Evolutionary conservation across 64 coral and sea anemone species (phyloP), one percentile per base, ranked within the genome.

Genomic region (Dendrophyllia cribrosa): DNA sequence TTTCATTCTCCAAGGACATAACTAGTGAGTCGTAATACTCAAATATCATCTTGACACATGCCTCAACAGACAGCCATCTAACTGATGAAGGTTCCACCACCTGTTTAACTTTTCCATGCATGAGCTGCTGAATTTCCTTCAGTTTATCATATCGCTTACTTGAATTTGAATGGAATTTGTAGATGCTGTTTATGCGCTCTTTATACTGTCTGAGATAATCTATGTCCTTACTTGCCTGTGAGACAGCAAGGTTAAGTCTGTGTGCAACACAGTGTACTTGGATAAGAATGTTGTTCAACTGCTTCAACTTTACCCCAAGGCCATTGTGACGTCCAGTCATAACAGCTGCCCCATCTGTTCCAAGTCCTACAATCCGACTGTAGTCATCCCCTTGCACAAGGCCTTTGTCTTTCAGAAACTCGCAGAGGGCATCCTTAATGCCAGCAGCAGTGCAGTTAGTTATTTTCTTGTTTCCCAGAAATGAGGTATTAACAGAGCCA

Each of bases 31-130:
- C 90, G 86, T 75, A 86, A 61, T 64, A 76, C 58, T 92, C 53
- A 92, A 68, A 92, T 60, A 66, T 92, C 90, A 92, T 86, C 75
- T 86, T 92, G 70, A 92, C 72, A 77, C 79, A 62, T 60, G 82
- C 82, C 90, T 92, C 82, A 51, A 92, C 70, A 86, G 81, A 74
- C 59, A 92, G 72, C 90, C 81, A 92, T 84, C 73, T 58, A 92
- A 92, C 72, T 75, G 90, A 86, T 85, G 79, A 86, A 76, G 46
- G 70, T 59, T 91, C 64, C n/a, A 80, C 67, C 67, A 83, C 68
- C 51, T 83, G 89, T 69, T 91, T 91, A 68, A 83, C 77, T 56
- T 83, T 91, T 77, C 66, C 77, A 83, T 91, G 77, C 65, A 91
- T 58, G 34, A 82, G 53, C 43, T 71, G 46, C 52, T 80, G 48